Evolutionary conservation across 1,140 invertebrate genomes (phyloP), one percentile per base, ranked within the genome.

Genomic region (Gryon sp.): DNA sequence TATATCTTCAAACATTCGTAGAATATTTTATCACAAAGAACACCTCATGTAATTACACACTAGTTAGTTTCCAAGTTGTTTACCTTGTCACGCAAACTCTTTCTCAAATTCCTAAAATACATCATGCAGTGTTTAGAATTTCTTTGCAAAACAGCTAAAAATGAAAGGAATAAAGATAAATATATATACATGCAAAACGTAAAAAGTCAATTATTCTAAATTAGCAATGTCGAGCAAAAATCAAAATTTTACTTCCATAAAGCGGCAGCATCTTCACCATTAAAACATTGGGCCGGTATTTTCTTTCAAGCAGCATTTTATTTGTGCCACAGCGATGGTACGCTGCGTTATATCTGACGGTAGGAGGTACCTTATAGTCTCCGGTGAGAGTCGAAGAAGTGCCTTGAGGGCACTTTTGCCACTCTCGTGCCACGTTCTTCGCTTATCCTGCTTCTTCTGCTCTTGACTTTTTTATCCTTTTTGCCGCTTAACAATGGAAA

Each of bases 201-300:
- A 28, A 30, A 60, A 36, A 36, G 19, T 48, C 22, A 30, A 32
- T 60, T 46, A 36, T 53, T 26, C 68, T 53, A 32, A 32, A 53
- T 48, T 55, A 8, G 36, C 22, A 28, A 28, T 28, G 26, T 1
- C 26, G 26, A 7, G 26, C 26, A 7, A 28, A n/a, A 8, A 4
- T 28, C 6, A 28, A 28, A 28, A 28, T 9, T 1, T 1, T 52
- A 82, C 62, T 70, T 77, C 76, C 65, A 36, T 45, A 57, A 79
- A 78, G 73, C 78, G 68, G 68, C 81, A 75, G 26, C n/a, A n/a
- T n/a, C n/a, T n/a, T n/a, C n/a, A n/a, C 78, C 79, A 79, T 68
- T 84, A 80, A 53, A 74, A 78, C 79, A 76, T 75, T 74, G 76
- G 79, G 83, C 81, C 81, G 83, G 82, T 85, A 83, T 85, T 83